Base-by-base conservation (phyloP, 2,888 invertebrate genomes). In the Arctia plantaginis region DNA sequence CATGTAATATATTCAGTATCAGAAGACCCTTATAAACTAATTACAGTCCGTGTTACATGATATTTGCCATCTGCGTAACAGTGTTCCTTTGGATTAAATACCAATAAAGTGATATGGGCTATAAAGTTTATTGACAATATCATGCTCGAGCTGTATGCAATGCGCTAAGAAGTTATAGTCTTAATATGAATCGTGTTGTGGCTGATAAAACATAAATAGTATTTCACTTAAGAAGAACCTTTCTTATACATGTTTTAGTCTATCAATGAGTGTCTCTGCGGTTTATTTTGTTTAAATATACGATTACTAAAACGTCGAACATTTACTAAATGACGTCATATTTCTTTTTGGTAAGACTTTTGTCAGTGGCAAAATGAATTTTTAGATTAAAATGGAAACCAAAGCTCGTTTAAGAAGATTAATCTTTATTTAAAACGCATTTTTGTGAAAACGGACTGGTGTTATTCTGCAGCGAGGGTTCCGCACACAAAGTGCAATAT, bases 111-210 rank as follows among this genome's bases (percentile, higher is more conserved):
- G 79, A 71, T 79, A 86, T 81, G 81, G 79, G 71, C 77, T 83
- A 85, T 91, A 90, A 92, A 92, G 66, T 91, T 91, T 92, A 91
- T 89, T 81, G 89, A 85, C 85, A 76, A 85, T 85, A 82, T 87
- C 86, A 88, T 87, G 78, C 77, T 71, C 79, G 84, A 80, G 82
- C 81, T 77, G 85, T 83, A 72, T 83, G 76, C 65, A 79, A 86
- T 20, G 70, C 10, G 30, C 62, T 41, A 44, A 47, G 30, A 47
- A 55, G 23, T 51, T 23, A 44, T 20, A 27, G 20, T 18, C 30
- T 62, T 1, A 44, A 62, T 70, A 30, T 62, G 20, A 62, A 62
- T 59, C 44, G n/a, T 33, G 18, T 30, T 44, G 33, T 67, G 41
- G 55, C 27, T 18, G 35, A 55, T 33, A 55, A 51, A 72, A 51